Evolutionary conservation across 2,797 vertebrate genomes (phyloP), one percentile per base, ranked within the genome.

Genomic region (Alfaro cultratus): DNA sequence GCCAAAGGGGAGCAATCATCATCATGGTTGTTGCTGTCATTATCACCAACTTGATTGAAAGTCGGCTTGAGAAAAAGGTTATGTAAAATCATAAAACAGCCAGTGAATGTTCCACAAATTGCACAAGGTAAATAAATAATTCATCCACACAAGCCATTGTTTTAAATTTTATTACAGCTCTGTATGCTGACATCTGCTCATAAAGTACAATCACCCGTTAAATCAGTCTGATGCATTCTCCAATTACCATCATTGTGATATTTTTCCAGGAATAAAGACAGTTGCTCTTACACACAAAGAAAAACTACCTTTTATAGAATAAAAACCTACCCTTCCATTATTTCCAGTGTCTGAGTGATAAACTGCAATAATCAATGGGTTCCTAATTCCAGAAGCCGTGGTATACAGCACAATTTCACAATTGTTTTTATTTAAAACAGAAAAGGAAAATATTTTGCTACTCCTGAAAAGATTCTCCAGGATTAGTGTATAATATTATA

Each of bases 21-120:
- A 46, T 73, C 53, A 62, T 70, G 36, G n/a, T 57, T 18, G 55
- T 49, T 73, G 55, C 16, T 29, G 34, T 68, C 31, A 67, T 70
- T 39, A 49, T n/a, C 71, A n/a, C 29, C 23, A 23, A 53, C 43
- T 73, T 60, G 46, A 47, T 5, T 12, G 53, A 64, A 39, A 16
- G 76, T 11, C 9, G 36, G 51, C 72, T 31, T 46, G 47, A 55
- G 8, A 26, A 82, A 77, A 46, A 13, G 45, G 18, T 45, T 57
- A 57, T 53, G 49, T 12, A 75, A 75, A 45, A 29, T 15, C 26
- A 31, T 29, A 31, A 29, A 62, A 62, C 39, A 60, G 15, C 39
- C 23, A 41, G 39, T 29, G 31, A 21, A 62, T 31, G 9, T 45
- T n/a, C 41, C 13, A 26, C 11, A 53, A 36, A 21, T 36, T 73